Evolutionary conservation across 1,140 invertebrate genomes (phyloP).

Genomic region (Lutraria rhynchaena): DNA sequence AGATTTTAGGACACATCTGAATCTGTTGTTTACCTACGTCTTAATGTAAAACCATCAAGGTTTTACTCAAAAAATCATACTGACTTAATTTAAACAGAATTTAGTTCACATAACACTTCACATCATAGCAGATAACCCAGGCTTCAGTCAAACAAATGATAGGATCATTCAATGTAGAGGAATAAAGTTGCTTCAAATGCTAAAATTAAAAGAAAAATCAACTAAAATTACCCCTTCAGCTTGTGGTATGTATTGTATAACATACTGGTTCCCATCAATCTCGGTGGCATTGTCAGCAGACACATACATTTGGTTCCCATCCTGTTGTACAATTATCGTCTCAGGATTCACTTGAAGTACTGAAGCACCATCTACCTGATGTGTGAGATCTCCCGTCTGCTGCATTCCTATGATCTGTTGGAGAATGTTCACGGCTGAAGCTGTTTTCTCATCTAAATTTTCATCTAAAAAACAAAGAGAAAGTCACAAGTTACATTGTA

Average conservation of each 20-base stretch:
- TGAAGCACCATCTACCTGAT: conserved; percentile 74
- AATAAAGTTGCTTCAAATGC: no score
- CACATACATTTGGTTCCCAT: conserved; percentile 71
- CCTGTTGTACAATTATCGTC: conserved; percentile 78
- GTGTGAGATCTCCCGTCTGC: conserved; percentile 65
- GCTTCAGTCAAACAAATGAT: no score
- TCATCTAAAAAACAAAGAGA: conserved; percentile 34
- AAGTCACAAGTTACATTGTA: no score
- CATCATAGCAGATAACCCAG: no score
- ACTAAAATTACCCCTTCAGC: conserved; percentile 19
- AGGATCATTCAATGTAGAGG: no score
- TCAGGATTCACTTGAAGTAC: conserved; percentile 75
- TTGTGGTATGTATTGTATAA: conserved; percentile 37
- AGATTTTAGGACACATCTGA: no score
- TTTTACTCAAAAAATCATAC: no score
- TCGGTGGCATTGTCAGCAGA: conserved; percentile 66
- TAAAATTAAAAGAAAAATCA: no score
- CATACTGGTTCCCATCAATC: conserved; percentile 54
- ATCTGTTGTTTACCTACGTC: no score
- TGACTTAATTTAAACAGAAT: no score
- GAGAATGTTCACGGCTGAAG: conserved; percentile 77
- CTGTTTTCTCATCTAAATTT: conserved; percentile 74
- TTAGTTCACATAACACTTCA: no score
- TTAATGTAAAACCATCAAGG: no score
- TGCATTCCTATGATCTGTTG: conserved; percentile 79